Percentiles rank a stretch among this genome's conserved stretches.
phyloP scores from a whole-genome alignment of 2,888 invertebrate species.

The Busseola fusca region DNA sequence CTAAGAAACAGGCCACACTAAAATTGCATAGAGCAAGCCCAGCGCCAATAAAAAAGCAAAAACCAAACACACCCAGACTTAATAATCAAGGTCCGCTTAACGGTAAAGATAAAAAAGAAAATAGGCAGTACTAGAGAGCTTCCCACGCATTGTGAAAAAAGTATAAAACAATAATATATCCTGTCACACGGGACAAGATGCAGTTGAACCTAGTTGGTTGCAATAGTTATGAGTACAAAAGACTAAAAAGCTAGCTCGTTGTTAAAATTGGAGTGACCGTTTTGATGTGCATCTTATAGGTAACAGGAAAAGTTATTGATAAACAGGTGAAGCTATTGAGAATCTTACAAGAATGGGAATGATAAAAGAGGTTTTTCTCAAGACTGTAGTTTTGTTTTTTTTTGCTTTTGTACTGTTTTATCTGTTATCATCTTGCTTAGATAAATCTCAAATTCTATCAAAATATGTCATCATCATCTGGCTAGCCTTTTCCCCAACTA shows the following conservation, averaged over 20 bases:
- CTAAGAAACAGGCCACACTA: slow-evolving; percentile 8
- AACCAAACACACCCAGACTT: slow-evolving; percentile 35
- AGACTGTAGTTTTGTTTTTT: background rate
- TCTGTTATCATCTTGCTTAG: background rate
- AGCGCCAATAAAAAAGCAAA: slow-evolving; percentile 31
- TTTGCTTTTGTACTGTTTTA: background rate
- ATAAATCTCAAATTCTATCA: background rate
- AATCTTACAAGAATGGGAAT: background rate
- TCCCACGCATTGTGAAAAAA: slow-evolving; percentile 61
- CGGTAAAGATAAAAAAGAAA: slow-evolving; percentile 53
- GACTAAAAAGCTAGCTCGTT: slow-evolving; percentile 3
- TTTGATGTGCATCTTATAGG: background rate
- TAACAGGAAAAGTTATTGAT: background rate
- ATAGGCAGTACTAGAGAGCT: slow-evolving; percentile 45
- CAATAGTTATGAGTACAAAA: slow-evolving; percentile 35
- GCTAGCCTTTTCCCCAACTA: too few relatives aligned
- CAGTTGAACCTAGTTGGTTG: slow-evolving; percentile 25
- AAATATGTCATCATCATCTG: background rate
- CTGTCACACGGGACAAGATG: slow-evolving; percentile 60
- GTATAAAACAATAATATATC: slow-evolving; percentile 47
- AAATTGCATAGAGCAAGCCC: slow-evolving; percentile 27
- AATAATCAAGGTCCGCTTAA: slow-evolving; percentile 56
- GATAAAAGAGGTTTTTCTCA: background rate
- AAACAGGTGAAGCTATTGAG: background rate
- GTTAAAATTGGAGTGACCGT: slow-evolving; percentile 12